phyloP scores from a whole-genome alignment of 1,140 invertebrate species.

The Brachionus rubens region DNA sequence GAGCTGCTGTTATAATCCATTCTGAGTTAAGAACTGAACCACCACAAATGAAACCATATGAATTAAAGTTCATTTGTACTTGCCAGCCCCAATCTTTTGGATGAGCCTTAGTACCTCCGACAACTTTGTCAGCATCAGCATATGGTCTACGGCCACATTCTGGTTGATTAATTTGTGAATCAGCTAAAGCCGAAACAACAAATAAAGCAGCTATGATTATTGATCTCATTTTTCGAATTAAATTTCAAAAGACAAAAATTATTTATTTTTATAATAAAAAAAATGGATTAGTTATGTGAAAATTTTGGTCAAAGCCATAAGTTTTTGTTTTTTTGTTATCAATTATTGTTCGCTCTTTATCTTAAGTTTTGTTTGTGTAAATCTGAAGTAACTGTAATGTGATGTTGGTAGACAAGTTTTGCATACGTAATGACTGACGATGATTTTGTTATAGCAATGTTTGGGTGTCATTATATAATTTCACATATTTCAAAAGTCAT shows the following conservation, averaged over 20 bases:
- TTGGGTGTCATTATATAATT: too few relatives aligned
- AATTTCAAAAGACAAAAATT: not conserved
- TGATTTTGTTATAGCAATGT: too few relatives aligned
- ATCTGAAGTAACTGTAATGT: too few relatives aligned
- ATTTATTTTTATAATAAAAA: not conserved
- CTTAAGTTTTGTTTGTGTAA: too few relatives aligned
- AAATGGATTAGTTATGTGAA: too few relatives aligned
- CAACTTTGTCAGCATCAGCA: not conserved
- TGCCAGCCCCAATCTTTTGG: conserved; percentile 44
- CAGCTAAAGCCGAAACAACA: not conserved
- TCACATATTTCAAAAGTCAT: too few relatives aligned
- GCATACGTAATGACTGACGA: too few relatives aligned
- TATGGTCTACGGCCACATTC: conserved; percentile 35
- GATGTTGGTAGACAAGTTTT: too few relatives aligned
- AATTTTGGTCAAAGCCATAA: not conserved
- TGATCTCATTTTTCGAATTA: conserved; percentile 9
- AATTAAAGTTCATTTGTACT: conserved; percentile 32
- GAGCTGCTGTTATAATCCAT: conserved; percentile 69
- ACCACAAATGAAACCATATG: conserved; percentile 49
- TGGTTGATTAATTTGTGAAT: conserved; percentile 19
- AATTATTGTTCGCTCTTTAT: too few relatives aligned
- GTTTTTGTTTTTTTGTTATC: not conserved
- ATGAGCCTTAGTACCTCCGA: conserved; percentile 15
- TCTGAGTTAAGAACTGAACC: conserved; percentile 65
- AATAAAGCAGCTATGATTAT: not conserved